Base-by-base conservation (phyloP, 2,888 invertebrate genomes). In the Spialia ferax region DNA sequence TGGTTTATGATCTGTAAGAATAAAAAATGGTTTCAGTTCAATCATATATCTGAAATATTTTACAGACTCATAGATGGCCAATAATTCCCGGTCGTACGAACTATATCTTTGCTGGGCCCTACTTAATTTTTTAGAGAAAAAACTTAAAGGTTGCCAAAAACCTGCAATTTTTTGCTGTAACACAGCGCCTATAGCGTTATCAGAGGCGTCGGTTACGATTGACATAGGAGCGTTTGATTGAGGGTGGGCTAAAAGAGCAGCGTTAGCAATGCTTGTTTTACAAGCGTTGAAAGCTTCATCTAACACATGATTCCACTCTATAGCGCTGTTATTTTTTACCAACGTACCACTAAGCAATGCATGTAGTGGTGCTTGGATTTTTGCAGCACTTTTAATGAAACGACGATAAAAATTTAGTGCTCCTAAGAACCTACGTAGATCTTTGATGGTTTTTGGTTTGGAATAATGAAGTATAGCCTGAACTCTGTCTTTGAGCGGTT, bases 11-110 rank as follows among this genome's bases (percentile, higher is more conserved):
- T 59, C 59, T n/a, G 45, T 59, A 10, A 59, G 35, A 15, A 63
- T 50, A 54, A 45, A 29, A 32, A 48, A 61, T 15, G 60, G 45
- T 54, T 29, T 55, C n/a, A 52, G 26, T 56, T 55, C 55, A 11
- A 61, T 42, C 69, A 69, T 69, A 42, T 64, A 23, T 7, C 64
- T 18, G 18, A 69, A 69, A 32, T 69, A 59, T 22, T 69, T 69
- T 11, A 69, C 63, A 0, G 79, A 79, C 62, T 70, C 50, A 65
- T 81, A 85, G 2, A 79, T 77, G 0, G 82, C 84, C 6, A 82
- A 71, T 0, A 88, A 73, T 72, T 86, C 83, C 1, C 84, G 54
- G 64, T 87, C 83, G 66, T 84, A 86, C 6, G 59, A 35, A 22
- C 22, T 42, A 10, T 59, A 59, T 13, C 23, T 59, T 4, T 15